phyloP scores from a whole-genome alignment of 2,797 vertebrate genomes.

The Periophthalmus magnuspinnatus region DNA sequence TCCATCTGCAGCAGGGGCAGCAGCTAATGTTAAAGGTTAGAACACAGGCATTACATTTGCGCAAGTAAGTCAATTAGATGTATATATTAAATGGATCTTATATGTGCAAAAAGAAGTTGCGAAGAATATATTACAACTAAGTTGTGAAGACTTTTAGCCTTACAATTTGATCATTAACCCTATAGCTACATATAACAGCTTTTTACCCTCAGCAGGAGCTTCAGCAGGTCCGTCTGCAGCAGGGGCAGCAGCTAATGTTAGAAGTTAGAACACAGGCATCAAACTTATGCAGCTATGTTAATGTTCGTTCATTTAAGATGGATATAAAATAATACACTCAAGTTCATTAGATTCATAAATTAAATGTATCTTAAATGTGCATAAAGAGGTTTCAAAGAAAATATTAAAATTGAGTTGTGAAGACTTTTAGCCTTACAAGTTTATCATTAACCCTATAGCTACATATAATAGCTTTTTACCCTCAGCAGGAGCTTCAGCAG shows the following conservation, averaged over 20 bases:
- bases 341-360: background rate
- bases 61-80: background rate
- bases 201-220: constrained; percentile 5
- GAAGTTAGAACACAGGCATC: constrained; percentile 4
- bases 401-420: background rate
- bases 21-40: background rate
- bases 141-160: background rate
- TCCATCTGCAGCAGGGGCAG: background rate
- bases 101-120: background rate
- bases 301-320: too few relatives aligned
- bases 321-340: background rate
- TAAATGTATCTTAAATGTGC: background rate
- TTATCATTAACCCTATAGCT: background rate
- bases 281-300: background rate
- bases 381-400: background rate
- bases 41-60: constrained; percentile 2
- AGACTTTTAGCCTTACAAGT: background rate
- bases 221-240: background rate
- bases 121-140: background rate
- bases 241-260: constrained; percentile 1
- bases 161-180: background rate
- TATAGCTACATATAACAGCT: background rate
- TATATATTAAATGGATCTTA: background rate
- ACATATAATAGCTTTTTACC: constrained; percentile 16
- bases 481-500: constrained; percentile 33